These are phyloP conservation scores for Pachymerium ferrugineum DNA, from an alignment of 2,888 invertebrate genomes.

Conservation along the genomic window DNA sequence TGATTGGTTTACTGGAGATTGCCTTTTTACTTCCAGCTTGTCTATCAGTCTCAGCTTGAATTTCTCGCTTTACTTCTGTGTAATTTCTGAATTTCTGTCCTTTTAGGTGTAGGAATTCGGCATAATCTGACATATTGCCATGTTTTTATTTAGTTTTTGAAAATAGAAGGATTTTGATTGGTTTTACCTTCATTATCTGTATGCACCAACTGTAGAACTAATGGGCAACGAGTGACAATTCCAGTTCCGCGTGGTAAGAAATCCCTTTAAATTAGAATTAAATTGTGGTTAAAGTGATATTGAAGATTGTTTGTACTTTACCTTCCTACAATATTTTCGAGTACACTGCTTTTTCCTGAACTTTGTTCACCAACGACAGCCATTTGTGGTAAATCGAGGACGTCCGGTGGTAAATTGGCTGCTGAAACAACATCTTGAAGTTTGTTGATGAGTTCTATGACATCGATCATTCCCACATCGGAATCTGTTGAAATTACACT, in stretches of 20 bases:
- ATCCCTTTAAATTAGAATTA: conserved; percentile 38
- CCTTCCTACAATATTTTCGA: conserved; percentile 14
- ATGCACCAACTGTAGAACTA: conserved; percentile 45
- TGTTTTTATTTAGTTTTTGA: neutral
- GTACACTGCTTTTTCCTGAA: conserved; percentile 10
- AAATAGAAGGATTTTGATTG: no score
- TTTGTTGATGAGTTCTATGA: neutral
- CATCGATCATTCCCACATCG: neutral
- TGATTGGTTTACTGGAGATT: neutral
- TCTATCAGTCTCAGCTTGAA: neutral
- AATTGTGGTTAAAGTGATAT: neutral
- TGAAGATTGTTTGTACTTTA: neutral
- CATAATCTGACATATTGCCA: neutral
- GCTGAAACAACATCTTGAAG: conserved; percentile 1
- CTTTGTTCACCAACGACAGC: conserved; percentile 16
- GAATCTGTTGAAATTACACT: no score
- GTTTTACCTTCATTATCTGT: neutral
- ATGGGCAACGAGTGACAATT: conserved; percentile 52
- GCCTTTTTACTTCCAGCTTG: neutral
- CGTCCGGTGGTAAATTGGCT: neutral
- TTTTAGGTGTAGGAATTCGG: neutral
- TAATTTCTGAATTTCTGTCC: neutral
- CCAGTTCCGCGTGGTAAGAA: conserved; percentile 48
- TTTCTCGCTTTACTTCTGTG: neutral
- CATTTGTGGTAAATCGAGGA: neutral